Percentiles rank a stretch among this genome's conserved stretches.
phyloP scores from a whole-genome alignment of 2,888 invertebrate genomes.

The Orthosia incerta region DNA sequence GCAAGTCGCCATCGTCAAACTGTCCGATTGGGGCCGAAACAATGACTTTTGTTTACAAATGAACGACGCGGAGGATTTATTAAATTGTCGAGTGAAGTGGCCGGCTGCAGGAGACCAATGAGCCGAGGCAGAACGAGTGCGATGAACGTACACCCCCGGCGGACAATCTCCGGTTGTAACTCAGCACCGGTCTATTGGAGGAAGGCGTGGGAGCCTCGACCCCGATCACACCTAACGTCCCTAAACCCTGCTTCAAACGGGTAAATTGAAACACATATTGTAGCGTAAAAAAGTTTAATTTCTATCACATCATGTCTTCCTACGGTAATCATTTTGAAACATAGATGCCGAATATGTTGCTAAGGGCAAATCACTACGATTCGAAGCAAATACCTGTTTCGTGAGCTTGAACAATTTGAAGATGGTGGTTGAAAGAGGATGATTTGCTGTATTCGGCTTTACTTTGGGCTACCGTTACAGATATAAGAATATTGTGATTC shows the following conservation, averaged over 20 bases:
- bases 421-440: conserved; percentile 15
- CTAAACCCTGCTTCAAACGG: conserved; percentile 56
- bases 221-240: conserved; percentile 69
- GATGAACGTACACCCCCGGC: conserved; percentile 82
- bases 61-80: conserved; percentile 84
- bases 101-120: conserved; percentile 80
- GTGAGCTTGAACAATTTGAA: conserved; percentile 15
- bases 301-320: conserved; percentile 90
- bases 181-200: conserved; percentile 72
- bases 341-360: conserved; percentile 86
- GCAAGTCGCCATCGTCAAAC: conserved; percentile 85
- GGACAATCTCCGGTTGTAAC: conserved; percentile 67
- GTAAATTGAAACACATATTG: conserved; percentile 71
- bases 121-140: conserved; percentile 81
- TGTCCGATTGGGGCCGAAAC: conserved; percentile 86
- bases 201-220: conserved; percentile 86
- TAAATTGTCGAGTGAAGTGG: conserved; percentile 84
- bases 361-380: conserved; percentile 85
- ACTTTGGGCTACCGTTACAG: conserved; percentile 34
- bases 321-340: conserved; percentile 87
- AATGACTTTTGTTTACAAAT: conserved; percentile 91
- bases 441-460: conserved; percentile 54
- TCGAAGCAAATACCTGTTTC: conserved; percentile 79
- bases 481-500: conserved; percentile 48
- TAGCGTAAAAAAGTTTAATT: conserved; percentile 90